Conservation (phyloP, 2,113 vertebrate species). For the Columba livia region DNA sequence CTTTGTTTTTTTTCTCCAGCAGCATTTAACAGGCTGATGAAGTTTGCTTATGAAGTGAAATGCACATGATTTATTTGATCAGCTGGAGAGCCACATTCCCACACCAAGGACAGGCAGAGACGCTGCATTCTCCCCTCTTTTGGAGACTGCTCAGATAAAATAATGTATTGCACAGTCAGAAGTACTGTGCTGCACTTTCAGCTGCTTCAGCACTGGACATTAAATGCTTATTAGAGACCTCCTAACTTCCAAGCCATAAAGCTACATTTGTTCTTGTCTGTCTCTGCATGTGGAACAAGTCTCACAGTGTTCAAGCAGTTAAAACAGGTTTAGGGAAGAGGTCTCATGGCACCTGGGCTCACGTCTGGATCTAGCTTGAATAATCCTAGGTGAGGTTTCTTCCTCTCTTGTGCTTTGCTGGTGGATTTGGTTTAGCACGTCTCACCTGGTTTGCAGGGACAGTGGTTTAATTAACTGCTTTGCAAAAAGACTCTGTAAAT, state of each 20-base stretch:
- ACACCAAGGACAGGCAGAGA: not conserved
- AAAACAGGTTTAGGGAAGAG: conserved; percentile 22
- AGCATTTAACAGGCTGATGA: conserved; percentile 19
- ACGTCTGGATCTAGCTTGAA: not conserved
- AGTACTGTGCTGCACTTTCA: not conserved
- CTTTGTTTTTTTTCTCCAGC: not conserved
- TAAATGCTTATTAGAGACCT: not conserved
- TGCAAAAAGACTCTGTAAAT: not conserved
- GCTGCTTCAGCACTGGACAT: not conserved
- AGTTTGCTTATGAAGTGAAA: conserved; percentile 60
- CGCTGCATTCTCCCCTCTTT: not conserved
- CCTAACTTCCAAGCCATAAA: not conserved
- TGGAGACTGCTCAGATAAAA: not conserved
- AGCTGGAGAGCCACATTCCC: conserved; percentile 15
- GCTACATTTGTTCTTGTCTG: conserved; percentile 19
- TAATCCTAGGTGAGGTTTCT: not conserved
- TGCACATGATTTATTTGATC: conserved; percentile 49
- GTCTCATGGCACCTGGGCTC: not conserved
- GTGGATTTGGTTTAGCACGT: not conserved
- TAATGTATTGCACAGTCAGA: not conserved
- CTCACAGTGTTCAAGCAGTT: not conserved
- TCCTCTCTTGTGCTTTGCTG: not conserved
- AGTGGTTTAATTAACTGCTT: not conserved
- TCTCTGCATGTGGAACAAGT: not conserved
- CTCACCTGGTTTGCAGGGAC: conserved; percentile 13